phyloP scores from a whole-genome alignment of 2,113 vertebrate species.

The Setophaga petechia region DNA sequence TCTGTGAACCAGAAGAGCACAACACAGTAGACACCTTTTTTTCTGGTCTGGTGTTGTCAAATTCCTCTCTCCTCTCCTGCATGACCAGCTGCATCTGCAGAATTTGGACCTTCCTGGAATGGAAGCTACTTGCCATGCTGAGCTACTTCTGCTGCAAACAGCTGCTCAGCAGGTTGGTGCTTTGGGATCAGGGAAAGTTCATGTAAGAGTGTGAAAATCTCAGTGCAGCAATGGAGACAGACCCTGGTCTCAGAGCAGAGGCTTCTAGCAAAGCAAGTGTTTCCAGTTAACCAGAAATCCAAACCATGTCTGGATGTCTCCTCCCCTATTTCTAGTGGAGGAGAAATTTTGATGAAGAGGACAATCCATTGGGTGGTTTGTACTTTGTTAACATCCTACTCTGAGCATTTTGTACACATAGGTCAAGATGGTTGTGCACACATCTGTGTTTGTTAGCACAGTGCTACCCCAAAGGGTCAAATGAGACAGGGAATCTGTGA shows the following conservation, averaged over 20 bases:
- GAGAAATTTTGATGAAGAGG: background rate
- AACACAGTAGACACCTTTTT: background rate
- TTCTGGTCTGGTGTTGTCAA: background rate
- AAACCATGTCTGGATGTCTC: background rate
- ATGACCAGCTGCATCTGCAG: background rate
- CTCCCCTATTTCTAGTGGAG: background rate
- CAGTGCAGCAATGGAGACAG: rapidly evolving
- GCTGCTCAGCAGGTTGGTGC: background rate
- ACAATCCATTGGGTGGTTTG: background rate
- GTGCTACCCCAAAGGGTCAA: background rate
- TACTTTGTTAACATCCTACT: background rate
- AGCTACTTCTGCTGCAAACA: background rate
- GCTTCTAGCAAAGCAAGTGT: background rate
- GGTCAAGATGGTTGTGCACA: background rate
- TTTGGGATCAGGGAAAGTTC: background rate
- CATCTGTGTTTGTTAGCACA: background rate
- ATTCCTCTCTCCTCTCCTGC: background rate
- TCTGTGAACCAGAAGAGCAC: background rate
- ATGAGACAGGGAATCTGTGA: background rate
- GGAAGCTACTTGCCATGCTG: background rate
- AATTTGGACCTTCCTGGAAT: background rate
- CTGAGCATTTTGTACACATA: rapidly evolving
- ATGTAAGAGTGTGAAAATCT: background rate
- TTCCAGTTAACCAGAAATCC: background rate
- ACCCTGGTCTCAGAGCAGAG: background rate